Evolutionary conservation across 2,113 vertebrate genomes (phyloP).

Genomic region (Grallaria varia): DNA sequence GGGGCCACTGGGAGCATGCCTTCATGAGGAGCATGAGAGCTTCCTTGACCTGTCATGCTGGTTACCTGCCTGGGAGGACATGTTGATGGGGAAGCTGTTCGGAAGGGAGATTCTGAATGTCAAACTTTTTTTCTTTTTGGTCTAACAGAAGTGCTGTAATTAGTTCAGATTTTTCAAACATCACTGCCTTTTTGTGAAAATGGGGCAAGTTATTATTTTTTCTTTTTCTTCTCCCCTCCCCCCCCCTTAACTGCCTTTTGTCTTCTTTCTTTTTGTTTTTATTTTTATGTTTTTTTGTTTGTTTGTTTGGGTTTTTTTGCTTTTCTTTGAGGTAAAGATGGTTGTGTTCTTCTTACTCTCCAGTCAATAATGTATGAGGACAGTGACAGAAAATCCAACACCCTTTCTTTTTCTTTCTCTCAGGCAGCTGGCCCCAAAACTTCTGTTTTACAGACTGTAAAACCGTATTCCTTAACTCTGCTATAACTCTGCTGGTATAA

Average conservation of each 20-base stretch:
- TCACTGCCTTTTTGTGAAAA: neutral
- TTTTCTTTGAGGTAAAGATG: neutral
- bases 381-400: neutral
- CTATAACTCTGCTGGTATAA: neutral
- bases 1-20: neutral
- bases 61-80: neutral
- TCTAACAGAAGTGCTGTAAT: neutral
- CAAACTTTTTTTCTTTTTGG: neutral
- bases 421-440: neutral
- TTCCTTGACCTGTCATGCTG: neutral
- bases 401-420: neutral
- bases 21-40: fast-evolving
- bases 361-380: neutral
- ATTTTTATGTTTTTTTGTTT: neutral
- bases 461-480: neutral
- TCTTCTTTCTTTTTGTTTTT: too few species aligned
- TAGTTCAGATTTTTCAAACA: neutral
- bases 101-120: neutral
- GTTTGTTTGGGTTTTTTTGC: neutral
- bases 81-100: neutral
- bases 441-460: neutral
- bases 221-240: fast-evolving
- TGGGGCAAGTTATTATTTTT: fast-evolving
- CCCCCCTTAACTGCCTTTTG: neutral
- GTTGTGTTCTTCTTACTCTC: neutral